Evolutionary conservation across 1,140 invertebrate genomes (phyloP).

Genomic region (Trichogramma pretiosum): DNA sequence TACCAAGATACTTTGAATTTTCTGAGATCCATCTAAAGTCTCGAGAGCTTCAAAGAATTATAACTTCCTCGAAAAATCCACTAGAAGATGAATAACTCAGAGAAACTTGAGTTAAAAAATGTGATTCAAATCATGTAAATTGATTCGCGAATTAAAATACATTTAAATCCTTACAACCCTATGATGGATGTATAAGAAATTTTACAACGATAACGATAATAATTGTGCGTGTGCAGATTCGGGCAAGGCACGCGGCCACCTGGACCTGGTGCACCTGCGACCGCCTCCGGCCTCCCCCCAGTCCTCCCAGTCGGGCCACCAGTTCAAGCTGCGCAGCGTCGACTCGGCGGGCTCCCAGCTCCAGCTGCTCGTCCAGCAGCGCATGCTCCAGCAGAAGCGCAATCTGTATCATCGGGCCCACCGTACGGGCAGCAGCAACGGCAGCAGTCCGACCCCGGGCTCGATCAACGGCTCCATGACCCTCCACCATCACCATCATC

Average conservation of each 20-base stretch:
- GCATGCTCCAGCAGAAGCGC: conserved; percentile 53
- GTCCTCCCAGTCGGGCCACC: conserved; percentile 28
- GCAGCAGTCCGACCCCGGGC: conserved; percentile 35
- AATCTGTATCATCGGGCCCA: conserved; percentile 53
- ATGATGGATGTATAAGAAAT: not conserved
- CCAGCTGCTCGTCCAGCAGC: conserved; percentile 51
- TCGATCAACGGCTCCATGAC: conserved; percentile 8
- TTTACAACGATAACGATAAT: no score
- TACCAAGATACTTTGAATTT: no score
- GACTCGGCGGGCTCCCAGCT: conserved; percentile 41
- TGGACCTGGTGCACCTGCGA: conserved; percentile 35
- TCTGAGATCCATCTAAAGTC: no score
- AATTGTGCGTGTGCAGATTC: conserved; percentile 20
- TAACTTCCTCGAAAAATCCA: no score
- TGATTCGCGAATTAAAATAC: not conserved
- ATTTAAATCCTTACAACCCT: no score
- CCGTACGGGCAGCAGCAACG: conserved; percentile 15
- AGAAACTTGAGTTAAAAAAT: no score
- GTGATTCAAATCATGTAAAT: no score
- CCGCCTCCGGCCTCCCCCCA: conserved; percentile 28
- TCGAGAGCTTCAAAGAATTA: no score
- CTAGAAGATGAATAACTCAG: no score
- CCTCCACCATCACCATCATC: not conserved
- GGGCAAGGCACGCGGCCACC: conserved; percentile 34
- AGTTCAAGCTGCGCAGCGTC: conserved; percentile 31